Evolutionary conservation across 2,113 vertebrate genomes (phyloP).

Genomic region (Sinocyclocheilus anophthalmus): DNA sequence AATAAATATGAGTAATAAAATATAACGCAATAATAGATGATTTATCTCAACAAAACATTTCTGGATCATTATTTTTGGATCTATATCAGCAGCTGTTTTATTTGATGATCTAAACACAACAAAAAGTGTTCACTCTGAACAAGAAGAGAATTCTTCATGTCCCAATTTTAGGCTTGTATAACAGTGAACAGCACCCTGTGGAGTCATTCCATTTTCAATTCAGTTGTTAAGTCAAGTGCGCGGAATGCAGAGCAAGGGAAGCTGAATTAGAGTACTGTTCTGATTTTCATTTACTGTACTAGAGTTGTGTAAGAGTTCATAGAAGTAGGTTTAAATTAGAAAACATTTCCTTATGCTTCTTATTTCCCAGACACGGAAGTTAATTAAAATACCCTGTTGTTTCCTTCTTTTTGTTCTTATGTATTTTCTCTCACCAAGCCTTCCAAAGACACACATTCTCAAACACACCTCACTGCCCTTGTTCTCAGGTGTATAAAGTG

Average conservation of each 20-base stretch:
- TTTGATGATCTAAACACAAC: slow-evolving; percentile 3
- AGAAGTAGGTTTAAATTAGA: neutral
- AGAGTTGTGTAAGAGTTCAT: neutral
- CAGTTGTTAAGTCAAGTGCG: slow-evolving; percentile 17
- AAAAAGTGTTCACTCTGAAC: neutral
- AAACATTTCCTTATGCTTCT: neutral
- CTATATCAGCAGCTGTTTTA: neutral
- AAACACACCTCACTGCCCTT: slow-evolving; percentile 8
- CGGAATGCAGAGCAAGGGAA: neutral
- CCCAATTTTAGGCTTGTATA: slow-evolving; percentile 1
- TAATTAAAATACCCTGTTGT: neutral
- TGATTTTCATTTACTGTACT: neutral
- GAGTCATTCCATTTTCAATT: slow-evolving; percentile 27
- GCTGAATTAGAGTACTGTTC: neutral
- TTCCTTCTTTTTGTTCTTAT: neutral
- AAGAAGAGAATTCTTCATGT: neutral
- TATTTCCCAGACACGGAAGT: neutral
- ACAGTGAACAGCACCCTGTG: slow-evolving; percentile 17
- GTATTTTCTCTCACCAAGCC: neutral
- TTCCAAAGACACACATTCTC: neutral
- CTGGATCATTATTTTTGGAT: slow-evolving; percentile 14
- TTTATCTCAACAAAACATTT: neutral
- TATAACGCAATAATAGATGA: neutral
- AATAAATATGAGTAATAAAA: slow-evolving; percentile 2
- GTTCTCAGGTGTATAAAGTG: slow-evolving; percentile 27